phyloP scores from a whole-genome alignment of 2,113 vertebrate genomes.

The Galbula dea region DNA sequence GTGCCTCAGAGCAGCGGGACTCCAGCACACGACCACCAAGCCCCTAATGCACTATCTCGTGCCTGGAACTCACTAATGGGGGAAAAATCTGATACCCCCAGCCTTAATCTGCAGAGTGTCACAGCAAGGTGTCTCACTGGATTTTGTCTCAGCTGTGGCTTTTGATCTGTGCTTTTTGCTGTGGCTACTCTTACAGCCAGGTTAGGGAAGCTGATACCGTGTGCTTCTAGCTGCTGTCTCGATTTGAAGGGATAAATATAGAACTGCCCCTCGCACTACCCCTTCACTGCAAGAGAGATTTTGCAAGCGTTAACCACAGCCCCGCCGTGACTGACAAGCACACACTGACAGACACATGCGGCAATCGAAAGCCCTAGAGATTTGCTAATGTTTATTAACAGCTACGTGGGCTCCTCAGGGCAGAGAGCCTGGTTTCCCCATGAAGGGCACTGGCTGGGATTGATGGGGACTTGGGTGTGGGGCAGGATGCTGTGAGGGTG shows the following conservation, averaged over 20 bases:
- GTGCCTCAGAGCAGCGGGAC: not conserved
- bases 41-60: not conserved
- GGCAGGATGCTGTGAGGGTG: not conserved
- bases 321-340: slow-evolving; percentile 61
- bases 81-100: not conserved
- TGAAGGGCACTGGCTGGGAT: not conserved
- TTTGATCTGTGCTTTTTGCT: not conserved
- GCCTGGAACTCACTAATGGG: not conserved
- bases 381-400: slow-evolving; percentile 40
- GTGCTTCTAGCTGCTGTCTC: not conserved
- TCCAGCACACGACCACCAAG: fast-evolving
- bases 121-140: not conserved
- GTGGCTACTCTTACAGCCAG: not conserved
- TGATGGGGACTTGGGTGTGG: not conserved
- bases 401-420: not conserved
- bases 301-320: not conserved
- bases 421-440: not conserved
- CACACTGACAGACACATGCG: slow-evolving; percentile 14
- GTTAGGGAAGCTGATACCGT: not conserved
- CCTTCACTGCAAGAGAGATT: not conserved
- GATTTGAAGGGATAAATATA: slow-evolving; percentile 50
- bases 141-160: not conserved
- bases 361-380: not conserved
- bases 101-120: too few relatives aligned
- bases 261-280: not conserved